phyloP scores from a whole-genome alignment of 2,888 invertebrate genomes.

The Sinopyrophorus schimmeli region DNA sequence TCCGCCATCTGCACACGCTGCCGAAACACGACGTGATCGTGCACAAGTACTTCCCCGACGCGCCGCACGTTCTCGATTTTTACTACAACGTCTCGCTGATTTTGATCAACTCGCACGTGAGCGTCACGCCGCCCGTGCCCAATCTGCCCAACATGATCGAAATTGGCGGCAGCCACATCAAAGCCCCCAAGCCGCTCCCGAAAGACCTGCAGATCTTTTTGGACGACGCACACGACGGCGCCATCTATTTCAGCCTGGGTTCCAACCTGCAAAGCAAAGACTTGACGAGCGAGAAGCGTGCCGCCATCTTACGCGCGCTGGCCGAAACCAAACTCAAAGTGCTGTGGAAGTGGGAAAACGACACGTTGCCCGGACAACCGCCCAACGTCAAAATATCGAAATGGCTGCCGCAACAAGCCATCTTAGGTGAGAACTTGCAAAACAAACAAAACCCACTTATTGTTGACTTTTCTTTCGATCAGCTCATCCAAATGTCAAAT shows the following conservation, averaged over 20 bases:
- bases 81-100: slow-evolving; percentile 35
- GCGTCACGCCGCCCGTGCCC: slow-evolving; percentile 26
- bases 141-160: slow-evolving; percentile 35
- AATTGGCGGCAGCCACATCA: slow-evolving; percentile 36
- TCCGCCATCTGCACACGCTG: slow-evolving; percentile 13
- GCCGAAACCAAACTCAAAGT: slow-evolving; percentile 46
- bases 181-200: slow-evolving; percentile 29
- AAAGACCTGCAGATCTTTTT: slow-evolving; percentile 43
- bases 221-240: slow-evolving; percentile 46
- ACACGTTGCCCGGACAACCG: slow-evolving; percentile 8
- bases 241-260: slow-evolving; percentile 50
- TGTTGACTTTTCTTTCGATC: too few relatives aligned
- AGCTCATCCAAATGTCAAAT: slow-evolving; percentile 5
- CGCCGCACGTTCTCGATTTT: slow-evolving; percentile 28
- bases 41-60: slow-evolving; percentile 31
- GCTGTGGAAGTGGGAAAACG: slow-evolving; percentile 50
- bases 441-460: too few relatives aligned
- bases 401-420: slow-evolving; percentile 29
- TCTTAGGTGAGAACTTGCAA: slow-evolving; percentile 26
- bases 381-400: slow-evolving; percentile 21
- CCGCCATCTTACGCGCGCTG: slow-evolving; percentile 44
- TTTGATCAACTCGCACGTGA: slow-evolving; percentile 33
- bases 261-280: slow-evolving; percentile 44
- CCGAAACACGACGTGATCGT: slow-evolving; percentile 29
- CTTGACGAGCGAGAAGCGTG: slow-evolving; percentile 40